A percentile compares a stretch with the other conserved stretches of the same genome.
Evolutionary conservation across 2,888 invertebrate species (phyloP).

Genomic region (Mesorhabditis sp.): DNA sequence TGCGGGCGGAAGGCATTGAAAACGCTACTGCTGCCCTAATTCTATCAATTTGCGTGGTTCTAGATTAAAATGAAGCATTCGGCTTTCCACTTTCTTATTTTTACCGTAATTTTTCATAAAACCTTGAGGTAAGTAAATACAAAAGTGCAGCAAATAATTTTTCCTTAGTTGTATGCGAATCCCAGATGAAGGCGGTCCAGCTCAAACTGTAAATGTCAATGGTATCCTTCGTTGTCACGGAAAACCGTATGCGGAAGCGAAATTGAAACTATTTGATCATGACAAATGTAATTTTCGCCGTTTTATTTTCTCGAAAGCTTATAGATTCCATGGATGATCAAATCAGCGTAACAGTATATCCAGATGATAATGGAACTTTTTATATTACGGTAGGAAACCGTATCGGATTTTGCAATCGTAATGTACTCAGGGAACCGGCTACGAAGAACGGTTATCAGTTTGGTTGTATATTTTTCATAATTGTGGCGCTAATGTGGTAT

Average conservation of each 20-base stretch:
- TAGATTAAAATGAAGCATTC: no score
- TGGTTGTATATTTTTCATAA: slow-evolving; percentile 1
- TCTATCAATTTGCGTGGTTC: no score
- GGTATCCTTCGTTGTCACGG: background rate
- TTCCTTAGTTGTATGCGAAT: no score
- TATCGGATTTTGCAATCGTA: background rate
- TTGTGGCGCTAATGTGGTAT: background rate
- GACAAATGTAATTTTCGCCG: background rate
- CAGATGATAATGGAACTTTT: background rate
- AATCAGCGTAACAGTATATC: background rate
- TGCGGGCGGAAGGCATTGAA: no score
- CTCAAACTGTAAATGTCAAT: background rate
- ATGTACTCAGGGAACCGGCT: background rate
- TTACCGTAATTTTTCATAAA: no score
- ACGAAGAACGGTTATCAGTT: background rate
- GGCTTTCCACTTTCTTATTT: no score
- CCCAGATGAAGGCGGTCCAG: background rate
- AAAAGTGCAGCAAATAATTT: no score
- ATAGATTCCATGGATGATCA: background rate
- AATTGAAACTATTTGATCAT: slow-evolving; percentile 2
- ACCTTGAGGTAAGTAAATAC: no score
- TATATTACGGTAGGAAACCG: background rate
- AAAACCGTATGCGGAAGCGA: background rate
- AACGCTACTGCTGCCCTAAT: no score
- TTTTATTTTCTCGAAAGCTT: no score